Percentiles rank a stretch among this genome's conserved stretches.
Conservation (phyloP, 2,888 invertebrate genomes). For the Pollenia angustigena region DNA sequence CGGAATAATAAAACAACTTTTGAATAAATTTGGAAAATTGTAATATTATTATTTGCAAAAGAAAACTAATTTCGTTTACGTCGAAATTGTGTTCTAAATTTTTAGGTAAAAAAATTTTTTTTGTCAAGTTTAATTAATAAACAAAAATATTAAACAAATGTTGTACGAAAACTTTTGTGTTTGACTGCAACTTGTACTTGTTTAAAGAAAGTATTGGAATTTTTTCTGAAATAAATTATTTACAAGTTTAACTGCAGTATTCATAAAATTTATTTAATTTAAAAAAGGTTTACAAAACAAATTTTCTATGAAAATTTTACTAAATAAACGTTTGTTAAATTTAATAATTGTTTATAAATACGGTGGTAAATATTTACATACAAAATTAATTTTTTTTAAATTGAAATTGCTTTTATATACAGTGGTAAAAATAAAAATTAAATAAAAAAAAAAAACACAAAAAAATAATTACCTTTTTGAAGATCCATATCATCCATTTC, state of each 20-base stretch:
- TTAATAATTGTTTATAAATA: no score
- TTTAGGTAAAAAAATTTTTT: no score
- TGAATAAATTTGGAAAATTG: no score
- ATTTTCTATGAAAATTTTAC: no score
- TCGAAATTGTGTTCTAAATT: no score
- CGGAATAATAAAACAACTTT: no score
- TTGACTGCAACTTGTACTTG: neutral
- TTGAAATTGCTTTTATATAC: slow-evolving; percentile 50
- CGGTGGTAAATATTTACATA: neutral
- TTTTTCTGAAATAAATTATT: neutral
- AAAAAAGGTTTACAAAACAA: no score
- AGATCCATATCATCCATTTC: slow-evolving; percentile 90
- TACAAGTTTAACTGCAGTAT: neutral
- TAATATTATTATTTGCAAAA: no score
- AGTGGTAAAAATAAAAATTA: slow-evolving; percentile 22
- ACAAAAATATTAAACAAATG: neutral
- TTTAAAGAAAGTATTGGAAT: neutral
- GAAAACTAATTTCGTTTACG: no score
- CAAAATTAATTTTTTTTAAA: neutral
- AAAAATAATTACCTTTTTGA: slow-evolving; percentile 81
- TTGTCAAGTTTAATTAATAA: neutral
- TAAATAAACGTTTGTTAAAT: no score
- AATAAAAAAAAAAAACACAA: neutral
- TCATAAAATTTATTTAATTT: no score
- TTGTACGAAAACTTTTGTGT: neutral